These are phyloP conservation scores for Andrena marginata DNA, from an alignment of 2,888 invertebrate species.

Conservation along the genomic window DNA sequence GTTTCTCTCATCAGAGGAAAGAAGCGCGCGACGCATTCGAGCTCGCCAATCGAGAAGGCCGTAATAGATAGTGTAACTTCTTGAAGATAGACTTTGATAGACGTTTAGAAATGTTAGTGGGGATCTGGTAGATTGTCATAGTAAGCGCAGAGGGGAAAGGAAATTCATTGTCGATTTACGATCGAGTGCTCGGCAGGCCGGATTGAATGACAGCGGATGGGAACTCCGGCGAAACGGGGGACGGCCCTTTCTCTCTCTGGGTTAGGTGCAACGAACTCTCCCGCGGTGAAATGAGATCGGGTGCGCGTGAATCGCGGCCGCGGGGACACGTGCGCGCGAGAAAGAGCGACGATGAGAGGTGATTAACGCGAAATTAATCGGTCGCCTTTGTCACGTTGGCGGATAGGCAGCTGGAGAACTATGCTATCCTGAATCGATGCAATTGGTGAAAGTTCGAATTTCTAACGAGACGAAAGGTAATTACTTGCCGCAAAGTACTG, in stretches of 20 bases:
- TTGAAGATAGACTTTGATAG: slow-evolving; percentile 15
- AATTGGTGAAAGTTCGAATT: background rate
- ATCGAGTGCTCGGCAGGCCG: slow-evolving; percentile 2
- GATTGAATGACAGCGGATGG: slow-evolving; percentile 17
- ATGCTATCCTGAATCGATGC: background rate
- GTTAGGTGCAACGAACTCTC: slow-evolving; percentile 64
- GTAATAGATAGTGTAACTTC: background rate
- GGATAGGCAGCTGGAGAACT: background rate
- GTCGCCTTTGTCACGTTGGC: slow-evolving; percentile 7
- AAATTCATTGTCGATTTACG: slow-evolving; percentile 29
- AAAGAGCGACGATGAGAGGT: slow-evolving; percentile 26
- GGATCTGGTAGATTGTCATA: slow-evolving; percentile 28
- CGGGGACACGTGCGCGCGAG: slow-evolving; percentile 23
- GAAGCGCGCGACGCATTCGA: background rate
- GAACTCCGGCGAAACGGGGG: slow-evolving; percentile 24
- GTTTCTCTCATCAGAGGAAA: background rate
- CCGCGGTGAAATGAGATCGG: slow-evolving; percentile 37
- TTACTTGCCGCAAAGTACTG: too few species aligned
- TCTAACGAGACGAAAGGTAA: too few species aligned
- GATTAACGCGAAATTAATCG: slow-evolving; percentile 32
- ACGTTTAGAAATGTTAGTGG: slow-evolving; percentile 20
- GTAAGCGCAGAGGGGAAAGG: slow-evolving; percentile 13
- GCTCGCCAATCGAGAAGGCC: slow-evolving; percentile 21
- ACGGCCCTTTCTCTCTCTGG: slow-evolving; percentile 48
- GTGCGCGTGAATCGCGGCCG: slow-evolving; percentile 17